Evolutionary conservation across 2,888 invertebrate species (phyloP).

Genomic region (Agrotis exclamationis): DNA sequence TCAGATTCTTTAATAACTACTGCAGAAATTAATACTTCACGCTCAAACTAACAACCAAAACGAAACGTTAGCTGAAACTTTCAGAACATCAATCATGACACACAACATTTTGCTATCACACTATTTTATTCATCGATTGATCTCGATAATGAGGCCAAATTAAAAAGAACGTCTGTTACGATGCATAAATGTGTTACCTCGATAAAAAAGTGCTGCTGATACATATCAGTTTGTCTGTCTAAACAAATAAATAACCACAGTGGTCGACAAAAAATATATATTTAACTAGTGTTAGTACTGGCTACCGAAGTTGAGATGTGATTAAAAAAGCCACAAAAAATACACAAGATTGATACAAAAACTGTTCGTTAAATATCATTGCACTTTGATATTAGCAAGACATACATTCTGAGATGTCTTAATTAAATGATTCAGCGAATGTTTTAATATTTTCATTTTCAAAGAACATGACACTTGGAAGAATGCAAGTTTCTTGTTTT

Average conservation of each 20-base stretch:
- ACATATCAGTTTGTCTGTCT: slow-evolving; percentile 75
- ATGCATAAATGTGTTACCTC: slow-evolving; percentile 61
- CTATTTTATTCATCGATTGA: slow-evolving; percentile 67
- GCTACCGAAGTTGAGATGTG: slow-evolving; percentile 63
- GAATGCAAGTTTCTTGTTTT: slow-evolving; percentile 3
- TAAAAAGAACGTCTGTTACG: slow-evolving; percentile 73
- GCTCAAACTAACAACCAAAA: slow-evolving; percentile 35
- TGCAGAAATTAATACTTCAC: slow-evolving; percentile 44
- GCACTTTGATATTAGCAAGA: slow-evolving; percentile 43
- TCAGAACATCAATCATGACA: slow-evolving; percentile 62
- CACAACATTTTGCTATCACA: slow-evolving; percentile 65
- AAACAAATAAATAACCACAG: slow-evolving; percentile 80
- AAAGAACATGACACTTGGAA: not conserved
- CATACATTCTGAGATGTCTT: slow-evolving; percentile 30
- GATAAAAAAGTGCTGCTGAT: slow-evolving; percentile 72
- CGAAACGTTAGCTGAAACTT: slow-evolving; percentile 47
- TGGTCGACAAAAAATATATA: slow-evolving; percentile 69
- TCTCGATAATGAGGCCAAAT: slow-evolving; percentile 73
- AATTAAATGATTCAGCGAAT: slow-evolving; percentile 21
- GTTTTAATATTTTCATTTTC: not conserved
- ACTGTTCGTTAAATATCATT: slow-evolving; percentile 48
- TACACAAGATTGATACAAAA: slow-evolving; percentile 38
- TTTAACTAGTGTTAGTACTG: slow-evolving; percentile 66
- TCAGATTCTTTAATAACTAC: slow-evolving; percentile 53
- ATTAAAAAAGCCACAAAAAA: slow-evolving; percentile 60